Evolutionary conservation across 2,888 invertebrate genomes (phyloP).

Genomic region (Aricia artaxerxes): DNA sequence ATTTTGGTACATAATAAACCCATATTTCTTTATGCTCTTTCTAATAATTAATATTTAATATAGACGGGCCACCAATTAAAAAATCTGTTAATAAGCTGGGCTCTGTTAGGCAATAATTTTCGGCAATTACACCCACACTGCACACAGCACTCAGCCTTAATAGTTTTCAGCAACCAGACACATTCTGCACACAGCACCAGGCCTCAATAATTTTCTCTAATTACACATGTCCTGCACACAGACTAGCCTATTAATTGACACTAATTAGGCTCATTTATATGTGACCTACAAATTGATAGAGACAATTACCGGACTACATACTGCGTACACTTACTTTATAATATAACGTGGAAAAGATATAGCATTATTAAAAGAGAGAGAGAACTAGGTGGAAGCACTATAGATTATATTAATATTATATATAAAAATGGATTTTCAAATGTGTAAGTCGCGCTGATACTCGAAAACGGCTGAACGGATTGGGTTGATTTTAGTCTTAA

Average conservation of each 20-base stretch:
- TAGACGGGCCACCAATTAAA: constrained; percentile 34
- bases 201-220: background rate
- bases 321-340: background rate
- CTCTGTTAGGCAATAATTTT: constrained; percentile 34
- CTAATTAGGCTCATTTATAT: constrained; percentile 58
- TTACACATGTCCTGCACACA: constrained; percentile 41
- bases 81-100: constrained; percentile 35
- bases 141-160: constrained; percentile 30
- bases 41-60: background rate
- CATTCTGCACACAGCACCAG: constrained; percentile 3
- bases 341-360: background rate
- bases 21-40: background rate
- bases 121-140: constrained; percentile 38
- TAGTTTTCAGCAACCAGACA: constrained; percentile 45
- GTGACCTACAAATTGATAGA: constrained; percentile 50
- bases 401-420: no score
- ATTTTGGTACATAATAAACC: background rate
- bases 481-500: no score
- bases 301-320: constrained; percentile 24
- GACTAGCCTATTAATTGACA: constrained; percentile 49
- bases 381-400: no score
- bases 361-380: background rate
- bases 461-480: no score
- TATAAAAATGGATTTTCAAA: no score
- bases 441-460: no score